Conservation (phyloP, 2,888 invertebrate genomes). For the Drosophila borealis region DNA sequence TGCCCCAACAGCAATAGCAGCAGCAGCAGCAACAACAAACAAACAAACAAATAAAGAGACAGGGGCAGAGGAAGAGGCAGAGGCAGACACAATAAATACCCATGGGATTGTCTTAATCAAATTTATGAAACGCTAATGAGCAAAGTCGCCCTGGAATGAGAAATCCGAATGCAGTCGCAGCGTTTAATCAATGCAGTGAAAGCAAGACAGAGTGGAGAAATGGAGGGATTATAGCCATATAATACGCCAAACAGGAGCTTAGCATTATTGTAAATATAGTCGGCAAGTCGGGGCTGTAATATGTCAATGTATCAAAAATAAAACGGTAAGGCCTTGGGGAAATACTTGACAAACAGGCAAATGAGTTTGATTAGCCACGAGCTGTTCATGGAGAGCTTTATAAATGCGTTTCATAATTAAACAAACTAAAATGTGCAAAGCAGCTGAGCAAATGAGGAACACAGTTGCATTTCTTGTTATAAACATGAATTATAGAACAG, state of each 20-base stretch:
- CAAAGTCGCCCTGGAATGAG: conserved; percentile 60
- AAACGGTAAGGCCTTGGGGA: conserved; percentile 29
- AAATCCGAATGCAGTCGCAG: conserved; percentile 42
- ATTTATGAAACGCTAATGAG: conserved; percentile 79
- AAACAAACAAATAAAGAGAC: conserved; percentile 36
- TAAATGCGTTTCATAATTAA: conserved; percentile 2
- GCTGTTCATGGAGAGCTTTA: background rate
- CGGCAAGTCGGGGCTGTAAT: conserved; percentile 25
- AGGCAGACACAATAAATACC: conserved; percentile 53
- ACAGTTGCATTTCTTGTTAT: conserved; percentile 1
- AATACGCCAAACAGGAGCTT: conserved; percentile 73
- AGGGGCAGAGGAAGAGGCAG: background rate
- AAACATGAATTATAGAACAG: conserved; percentile 18
- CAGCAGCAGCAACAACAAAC: conserved; percentile 20
- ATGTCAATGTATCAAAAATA: conserved; percentile 49
- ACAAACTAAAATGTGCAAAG: background rate
- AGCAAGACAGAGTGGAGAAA: background rate
- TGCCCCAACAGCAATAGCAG: conserved; percentile 9
- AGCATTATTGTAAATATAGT: conserved; percentile 46
- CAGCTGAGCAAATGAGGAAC: conserved; percentile 39
- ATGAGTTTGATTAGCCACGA: conserved; percentile 21
- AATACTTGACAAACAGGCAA: conserved; percentile 36
- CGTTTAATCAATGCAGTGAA: conserved; percentile 49
- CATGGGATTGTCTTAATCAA: conserved; percentile 77
- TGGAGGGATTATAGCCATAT: conserved; percentile 59